Evolutionary conservation across 2,797 vertebrate species (phyloP).

Genomic region (Phrynocephalus guinanensis): DNA sequence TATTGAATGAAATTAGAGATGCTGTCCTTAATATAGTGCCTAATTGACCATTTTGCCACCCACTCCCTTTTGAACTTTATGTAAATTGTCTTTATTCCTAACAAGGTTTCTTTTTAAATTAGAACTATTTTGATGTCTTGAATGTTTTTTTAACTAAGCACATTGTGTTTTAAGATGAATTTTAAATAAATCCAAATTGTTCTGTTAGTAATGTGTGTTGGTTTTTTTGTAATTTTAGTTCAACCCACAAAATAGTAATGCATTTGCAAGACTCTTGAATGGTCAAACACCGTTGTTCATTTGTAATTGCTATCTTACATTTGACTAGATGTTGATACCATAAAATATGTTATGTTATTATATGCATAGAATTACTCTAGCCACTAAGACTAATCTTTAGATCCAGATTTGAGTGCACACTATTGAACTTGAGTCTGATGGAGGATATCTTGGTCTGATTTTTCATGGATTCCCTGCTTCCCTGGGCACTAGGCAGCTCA

Average conservation of each 20-base stretch:
- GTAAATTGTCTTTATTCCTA: conserved; percentile 73
- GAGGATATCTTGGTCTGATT: not conserved
- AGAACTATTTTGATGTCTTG: conserved; percentile 77
- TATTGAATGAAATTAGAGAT: conserved; percentile 55
- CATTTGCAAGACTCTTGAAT: not conserved
- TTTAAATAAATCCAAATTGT: conserved; percentile 79
- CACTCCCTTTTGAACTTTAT: conserved; percentile 61
- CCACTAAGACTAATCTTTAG: not conserved
- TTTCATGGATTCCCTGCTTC: not conserved
- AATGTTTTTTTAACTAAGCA: conserved; percentile 77
- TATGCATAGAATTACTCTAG: not conserved
- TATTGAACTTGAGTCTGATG: not conserved
- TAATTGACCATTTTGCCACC: conserved; percentile 55
- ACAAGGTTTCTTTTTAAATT: conserved; percentile 71
- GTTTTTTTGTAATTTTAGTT: conserved; percentile 20
- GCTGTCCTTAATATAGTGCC: conserved; percentile 67
- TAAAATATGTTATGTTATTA: no score
- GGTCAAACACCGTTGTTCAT: not conserved
- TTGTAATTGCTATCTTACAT: not conserved
- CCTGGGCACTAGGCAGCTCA: no score
- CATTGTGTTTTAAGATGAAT: conserved; percentile 77
- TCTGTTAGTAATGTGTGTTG: conserved; percentile 67
- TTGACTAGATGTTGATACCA: not conserved
- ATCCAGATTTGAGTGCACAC: not conserved
- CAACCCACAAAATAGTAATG: not conserved